Evolutionary conservation across 2,888 invertebrate genomes (phyloP).

Genomic region (Salticus scenicus): DNA sequence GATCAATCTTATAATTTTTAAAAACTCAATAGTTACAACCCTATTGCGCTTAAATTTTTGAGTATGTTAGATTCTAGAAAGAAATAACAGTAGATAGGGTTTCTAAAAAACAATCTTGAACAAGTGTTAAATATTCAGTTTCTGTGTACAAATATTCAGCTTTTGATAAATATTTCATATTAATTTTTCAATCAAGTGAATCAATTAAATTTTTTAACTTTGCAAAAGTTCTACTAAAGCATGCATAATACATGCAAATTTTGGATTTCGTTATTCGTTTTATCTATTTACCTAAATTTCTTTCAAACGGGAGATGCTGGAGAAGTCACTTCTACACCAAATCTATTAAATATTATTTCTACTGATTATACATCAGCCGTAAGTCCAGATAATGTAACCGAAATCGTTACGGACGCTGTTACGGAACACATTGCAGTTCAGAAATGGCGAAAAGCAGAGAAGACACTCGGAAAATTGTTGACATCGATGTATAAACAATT

Average conservation of each 20-base stretch:
- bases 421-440: constrained; percentile 12
- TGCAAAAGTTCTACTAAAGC: too few relatives aligned
- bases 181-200: too few relatives aligned
- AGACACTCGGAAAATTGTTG: background rate
- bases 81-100: too few relatives aligned
- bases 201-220: too few relatives aligned
- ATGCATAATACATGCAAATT: too few relatives aligned
- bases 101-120: too few relatives aligned
- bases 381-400: background rate
- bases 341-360: background rate
- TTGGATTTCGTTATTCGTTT: background rate
- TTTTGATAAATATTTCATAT: too few relatives aligned
- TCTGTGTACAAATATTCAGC: too few relatives aligned
- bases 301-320: background rate
- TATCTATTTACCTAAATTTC: background rate
- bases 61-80: too few relatives aligned
- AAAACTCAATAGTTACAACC: background rate
- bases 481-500: constrained; percentile 9
- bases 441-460: constrained; percentile 35
- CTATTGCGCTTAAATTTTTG: too few relatives aligned
- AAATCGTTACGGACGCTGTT: background rate
- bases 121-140: too few relatives aligned
- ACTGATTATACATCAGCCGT: background rate
- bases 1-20: background rate
- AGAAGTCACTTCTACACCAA: background rate